phyloP scores from a whole-genome alignment of 2,888 invertebrate species.

The Drosophila bunnanda region DNA sequence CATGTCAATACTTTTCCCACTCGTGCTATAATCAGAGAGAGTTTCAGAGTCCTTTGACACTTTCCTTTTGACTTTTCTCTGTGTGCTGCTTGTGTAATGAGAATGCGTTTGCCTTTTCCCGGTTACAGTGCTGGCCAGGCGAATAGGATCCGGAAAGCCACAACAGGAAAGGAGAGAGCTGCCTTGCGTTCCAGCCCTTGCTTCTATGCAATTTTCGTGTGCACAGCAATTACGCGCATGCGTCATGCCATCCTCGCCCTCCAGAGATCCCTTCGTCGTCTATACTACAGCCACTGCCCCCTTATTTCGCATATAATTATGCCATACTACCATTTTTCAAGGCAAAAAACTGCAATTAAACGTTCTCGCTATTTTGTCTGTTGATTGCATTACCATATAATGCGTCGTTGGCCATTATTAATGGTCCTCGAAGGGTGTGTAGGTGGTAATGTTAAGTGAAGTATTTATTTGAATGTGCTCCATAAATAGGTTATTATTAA shows the following conservation, averaged over 20 bases:
- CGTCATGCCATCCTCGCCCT: constrained; percentile 64
- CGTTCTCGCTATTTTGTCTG: constrained; percentile 74
- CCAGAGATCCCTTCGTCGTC: constrained; percentile 7
- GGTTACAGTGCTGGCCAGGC: constrained; percentile 55
- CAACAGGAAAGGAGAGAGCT: constrained; percentile 5
- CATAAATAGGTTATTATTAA: neutral
- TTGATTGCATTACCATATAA: constrained; percentile 69
- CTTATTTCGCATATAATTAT: constrained; percentile 57
- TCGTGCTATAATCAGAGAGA: too few relatives aligned
- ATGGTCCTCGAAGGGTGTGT: constrained; percentile 45
- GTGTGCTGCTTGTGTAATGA: constrained; percentile 76
- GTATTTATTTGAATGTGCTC: too few relatives aligned
- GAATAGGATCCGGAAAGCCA: constrained; percentile 56
- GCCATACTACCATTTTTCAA: constrained; percentile 59
- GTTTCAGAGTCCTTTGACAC: neutral
- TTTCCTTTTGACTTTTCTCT: neutral
- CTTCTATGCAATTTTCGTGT: constrained; percentile 48
- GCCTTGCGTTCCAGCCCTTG: constrained; percentile 1
- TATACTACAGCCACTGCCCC: constrained; percentile 1
- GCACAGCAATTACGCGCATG: constrained; percentile 74
- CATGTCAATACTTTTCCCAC: too few relatives aligned
- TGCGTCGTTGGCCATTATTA: constrained; percentile 69
- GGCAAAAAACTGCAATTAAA: constrained; percentile 75
- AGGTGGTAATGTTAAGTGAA: constrained; percentile 4
- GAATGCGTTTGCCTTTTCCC: constrained; percentile 72